Conservation (phyloP, 2,113 vertebrate genomes). For the Hydrochoerus hydrochaeris region DNA sequence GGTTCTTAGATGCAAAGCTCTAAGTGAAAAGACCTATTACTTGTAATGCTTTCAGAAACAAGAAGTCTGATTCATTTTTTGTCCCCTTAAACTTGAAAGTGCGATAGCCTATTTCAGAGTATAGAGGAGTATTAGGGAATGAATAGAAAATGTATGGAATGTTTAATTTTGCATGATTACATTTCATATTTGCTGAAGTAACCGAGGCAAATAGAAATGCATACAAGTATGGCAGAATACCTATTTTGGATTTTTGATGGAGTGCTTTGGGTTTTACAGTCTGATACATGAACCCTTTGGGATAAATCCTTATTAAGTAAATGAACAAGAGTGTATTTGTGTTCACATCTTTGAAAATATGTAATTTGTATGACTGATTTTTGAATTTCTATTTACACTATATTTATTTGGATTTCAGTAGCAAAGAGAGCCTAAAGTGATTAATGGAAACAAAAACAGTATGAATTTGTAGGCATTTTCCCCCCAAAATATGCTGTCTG, state of each 20-base stretch:
- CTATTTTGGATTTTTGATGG: slow-evolving; percentile 65
- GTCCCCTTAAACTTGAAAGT: slow-evolving; percentile 61
- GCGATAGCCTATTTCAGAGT: slow-evolving; percentile 53
- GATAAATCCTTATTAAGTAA: slow-evolving; percentile 65
- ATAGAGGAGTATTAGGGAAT: slow-evolving; percentile 41
- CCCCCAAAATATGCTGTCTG: neutral
- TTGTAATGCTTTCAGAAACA: slow-evolving; percentile 65
- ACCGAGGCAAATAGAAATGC: slow-evolving; percentile 51
- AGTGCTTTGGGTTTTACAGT: slow-evolving; percentile 52
- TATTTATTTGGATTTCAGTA: slow-evolving; percentile 73
- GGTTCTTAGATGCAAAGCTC: slow-evolving; percentile 54
- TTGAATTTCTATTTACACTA: slow-evolving; percentile 58
- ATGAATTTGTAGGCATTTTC: neutral
- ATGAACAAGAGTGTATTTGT: slow-evolving; percentile 60
- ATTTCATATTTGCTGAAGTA: slow-evolving; percentile 60
- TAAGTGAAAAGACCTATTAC: slow-evolving; percentile 62
- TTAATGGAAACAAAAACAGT: slow-evolving; percentile 53
- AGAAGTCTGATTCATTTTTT: slow-evolving; percentile 71
- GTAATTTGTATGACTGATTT: slow-evolving; percentile 59
- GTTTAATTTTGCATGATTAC: slow-evolving; percentile 79
- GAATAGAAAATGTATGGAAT: slow-evolving; percentile 76
- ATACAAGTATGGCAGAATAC: neutral
- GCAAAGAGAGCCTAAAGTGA: neutral
- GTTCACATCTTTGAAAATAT: slow-evolving; percentile 54
- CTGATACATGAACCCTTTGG: slow-evolving; percentile 57